Percentiles rank a stretch among this genome's conserved stretches.
Conservation (phyloP, 2,888 invertebrate species). For the Hyles lineata region DNA sequence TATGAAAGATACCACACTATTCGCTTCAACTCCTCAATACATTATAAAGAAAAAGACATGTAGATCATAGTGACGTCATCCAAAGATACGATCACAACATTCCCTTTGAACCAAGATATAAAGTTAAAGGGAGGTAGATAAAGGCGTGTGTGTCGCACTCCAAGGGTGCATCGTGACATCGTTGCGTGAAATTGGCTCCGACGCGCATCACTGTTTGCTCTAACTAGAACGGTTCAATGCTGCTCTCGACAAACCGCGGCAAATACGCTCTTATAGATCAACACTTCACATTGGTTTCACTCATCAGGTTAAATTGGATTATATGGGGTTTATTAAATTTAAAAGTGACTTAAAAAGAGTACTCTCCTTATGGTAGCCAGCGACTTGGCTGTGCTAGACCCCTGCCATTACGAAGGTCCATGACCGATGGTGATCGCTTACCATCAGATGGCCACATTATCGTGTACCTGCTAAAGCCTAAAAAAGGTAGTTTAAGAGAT, state of each 20-base stretch:
- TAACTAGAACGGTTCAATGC: constrained; percentile 43
- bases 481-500: no score
- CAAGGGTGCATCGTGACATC: constrained; percentile 36
- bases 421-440: no score
- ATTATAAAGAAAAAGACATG: background rate
- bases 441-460: no score
- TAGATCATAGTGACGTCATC: no score
- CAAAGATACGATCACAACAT: no score
- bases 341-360: no score
- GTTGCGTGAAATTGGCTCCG: constrained; percentile 47
- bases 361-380: no score
- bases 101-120: background rate
- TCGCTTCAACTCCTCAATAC: background rate
- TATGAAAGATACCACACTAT: background rate
- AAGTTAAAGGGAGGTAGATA: background rate
- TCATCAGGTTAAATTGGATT: background rate
- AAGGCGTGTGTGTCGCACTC: background rate
- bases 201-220: constrained; percentile 44
- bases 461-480: no score
- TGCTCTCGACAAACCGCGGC: constrained; percentile 33
- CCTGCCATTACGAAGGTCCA: no score
- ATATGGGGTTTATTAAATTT: no score
- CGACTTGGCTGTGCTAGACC: no score
- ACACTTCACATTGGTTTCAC: background rate
- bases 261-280: background rate